phyloP scores from a whole-genome alignment of 2,797 vertebrate genomes.

The Ataeniobius toweri region DNA sequence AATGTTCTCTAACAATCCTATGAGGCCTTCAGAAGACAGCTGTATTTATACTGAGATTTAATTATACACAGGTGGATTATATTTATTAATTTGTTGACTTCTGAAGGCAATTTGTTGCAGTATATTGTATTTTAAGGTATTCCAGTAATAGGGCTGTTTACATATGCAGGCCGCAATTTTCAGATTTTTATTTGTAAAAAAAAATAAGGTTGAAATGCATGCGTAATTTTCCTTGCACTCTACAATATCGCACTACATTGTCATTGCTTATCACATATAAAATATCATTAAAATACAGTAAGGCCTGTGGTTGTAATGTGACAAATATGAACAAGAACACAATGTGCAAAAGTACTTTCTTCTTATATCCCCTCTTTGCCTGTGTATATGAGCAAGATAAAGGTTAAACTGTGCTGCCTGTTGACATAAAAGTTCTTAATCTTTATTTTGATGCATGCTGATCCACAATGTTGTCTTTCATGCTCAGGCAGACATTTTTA shows the following conservation, averaged over 20 bases:
- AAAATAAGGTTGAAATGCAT: neutral
- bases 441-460: slow-evolving; percentile 55
- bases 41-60: neutral
- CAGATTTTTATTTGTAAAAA: neutral
- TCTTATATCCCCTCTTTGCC: slow-evolving; percentile 6
- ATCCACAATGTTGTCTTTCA: slow-evolving; percentile 43
- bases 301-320: neutral
- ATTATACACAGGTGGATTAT: neutral
- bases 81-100: neutral
- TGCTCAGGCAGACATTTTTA: slow-evolving; percentile 56
- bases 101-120: neutral
- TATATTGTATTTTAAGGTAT: neutral
- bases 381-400: slow-evolving; percentile 30
- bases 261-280: neutral
- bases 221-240: neutral
- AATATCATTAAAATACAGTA: neutral
- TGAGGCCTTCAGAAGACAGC: neutral
- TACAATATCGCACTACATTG: neutral
- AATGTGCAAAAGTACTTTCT: neutral
- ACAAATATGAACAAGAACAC: neutral
- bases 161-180: neutral
- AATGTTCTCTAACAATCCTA: neutral
- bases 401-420: slow-evolving; percentile 54
- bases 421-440: slow-evolving; percentile 63
- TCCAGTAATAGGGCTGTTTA: neutral